Percentiles rank a stretch among this genome's conserved stretches.
phyloP scores from a whole-genome alignment of 2,113 vertebrate species.

The Entelurus aequoreus region DNA sequence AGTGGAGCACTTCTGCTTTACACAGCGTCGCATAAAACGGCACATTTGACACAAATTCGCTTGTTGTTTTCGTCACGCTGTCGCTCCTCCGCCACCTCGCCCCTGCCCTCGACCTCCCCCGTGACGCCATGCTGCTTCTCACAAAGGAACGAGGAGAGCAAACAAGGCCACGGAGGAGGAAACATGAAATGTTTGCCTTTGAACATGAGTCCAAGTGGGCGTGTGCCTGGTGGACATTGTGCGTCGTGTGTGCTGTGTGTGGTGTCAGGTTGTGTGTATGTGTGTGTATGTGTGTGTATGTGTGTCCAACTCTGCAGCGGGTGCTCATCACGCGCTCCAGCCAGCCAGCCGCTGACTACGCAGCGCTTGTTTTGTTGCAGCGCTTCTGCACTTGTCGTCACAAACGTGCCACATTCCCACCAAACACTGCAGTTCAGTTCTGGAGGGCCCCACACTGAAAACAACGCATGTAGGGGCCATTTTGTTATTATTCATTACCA shows the following conservation, averaged over 20 bases:
- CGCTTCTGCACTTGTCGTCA: slow-evolving; percentile 40
- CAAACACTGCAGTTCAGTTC: too few relatives aligned
- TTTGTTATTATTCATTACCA: too few relatives aligned
- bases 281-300: slow-evolving; percentile 7
- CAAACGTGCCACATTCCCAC: not conserved
- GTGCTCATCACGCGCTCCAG: slow-evolving; percentile 38
- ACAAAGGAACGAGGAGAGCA: slow-evolving; percentile 34
- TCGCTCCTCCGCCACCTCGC: slow-evolving; percentile 9
- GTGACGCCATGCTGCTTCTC: slow-evolving; percentile 12
- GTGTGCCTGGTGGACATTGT: slow-evolving; percentile 6
- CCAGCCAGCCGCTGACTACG: slow-evolving; percentile 57
- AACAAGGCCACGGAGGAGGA: slow-evolving; percentile 34
- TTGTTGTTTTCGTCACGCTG: slow-evolving; percentile 29
- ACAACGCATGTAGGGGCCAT: too few relatives aligned
- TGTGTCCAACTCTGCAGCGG: slow-evolving; percentile 29
- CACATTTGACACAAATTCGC: not conserved
- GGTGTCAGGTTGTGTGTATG: not conserved
- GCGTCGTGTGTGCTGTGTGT: too few relatives aligned
- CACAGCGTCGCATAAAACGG: too few relatives aligned
- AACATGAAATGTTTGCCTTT: not conserved
- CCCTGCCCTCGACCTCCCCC: slow-evolving; percentile 4
- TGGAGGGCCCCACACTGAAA: too few relatives aligned
- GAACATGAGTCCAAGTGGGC: too few relatives aligned
- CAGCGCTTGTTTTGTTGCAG: slow-evolving; percentile 59
- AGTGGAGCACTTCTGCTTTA: too few relatives aligned